Base-by-base conservation (phyloP, 2,888 invertebrate genomes). In the Gnatocerus cornutus region DNA sequence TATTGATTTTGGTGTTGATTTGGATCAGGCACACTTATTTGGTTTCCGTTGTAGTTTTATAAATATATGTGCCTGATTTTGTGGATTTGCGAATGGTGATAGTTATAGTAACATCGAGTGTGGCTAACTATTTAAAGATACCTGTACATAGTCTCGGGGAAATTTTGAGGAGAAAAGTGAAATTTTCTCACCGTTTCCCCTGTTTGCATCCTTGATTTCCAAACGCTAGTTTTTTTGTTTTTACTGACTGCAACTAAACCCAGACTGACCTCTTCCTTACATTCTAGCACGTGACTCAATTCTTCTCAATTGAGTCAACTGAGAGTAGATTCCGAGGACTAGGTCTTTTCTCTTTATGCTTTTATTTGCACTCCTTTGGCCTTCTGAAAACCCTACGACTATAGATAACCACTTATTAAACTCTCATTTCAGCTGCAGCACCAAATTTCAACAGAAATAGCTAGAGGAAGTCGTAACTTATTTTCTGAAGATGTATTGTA, bases 371-470 rank as follows among this genome's bases (percentile, higher is more conserved):
- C 75, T 71, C 75, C 75, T 71, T 74, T 70, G 69, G 21, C 75
- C 72, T 71, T 72, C 72, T 73, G 46, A 61, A 58, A 21, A 21
- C 1, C 21, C 21, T 21, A n/a, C 21, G 21, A 21, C 2, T 21
- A n/a, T 46, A 29, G 30, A 59, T 45, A 45, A 13, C 6, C 52
- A 52, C 52, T 37, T 50, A 12, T 43, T 69, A 30, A 30, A 50
- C 63, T 55, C 37, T 66, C 46, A 71, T 77, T 78, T 73, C 74
- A 77, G 77, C 75, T 50, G 70, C 72, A 64, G 73, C 75, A 70
- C 71, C 75, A 76, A 74, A 66, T 64, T 74, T 48, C 75, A 72
- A 58, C 77, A 74, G 63, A 77, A 77, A 74, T 76, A 77, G 73
- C 74, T 71, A 67, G 67, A 56, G 30, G 53, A 55, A 69, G 29